These are phyloP conservation scores for Alfaro cultratus DNA, from an alignment of 2,797 vertebrate species.

Conservation along the genomic window DNA sequence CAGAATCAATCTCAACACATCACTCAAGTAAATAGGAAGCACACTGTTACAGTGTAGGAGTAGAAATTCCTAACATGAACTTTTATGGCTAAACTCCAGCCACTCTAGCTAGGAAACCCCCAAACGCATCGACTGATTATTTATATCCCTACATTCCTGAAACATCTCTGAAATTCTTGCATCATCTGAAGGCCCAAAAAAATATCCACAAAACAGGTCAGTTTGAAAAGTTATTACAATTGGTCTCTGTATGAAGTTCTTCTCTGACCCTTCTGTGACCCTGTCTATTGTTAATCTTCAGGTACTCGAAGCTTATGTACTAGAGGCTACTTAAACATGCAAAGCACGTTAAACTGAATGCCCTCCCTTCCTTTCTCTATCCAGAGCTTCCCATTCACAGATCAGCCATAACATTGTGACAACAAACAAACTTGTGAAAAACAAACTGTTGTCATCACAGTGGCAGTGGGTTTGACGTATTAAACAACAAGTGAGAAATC, in stretches of 20 bases:
- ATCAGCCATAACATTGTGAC: conserved; percentile 2
- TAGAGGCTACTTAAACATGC: conserved; percentile 21
- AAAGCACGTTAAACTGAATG: conserved; percentile 8
- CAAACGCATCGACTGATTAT: background rate
- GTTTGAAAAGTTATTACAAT: conserved; percentile 4
- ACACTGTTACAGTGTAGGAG: background rate
- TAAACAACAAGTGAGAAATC: background rate
- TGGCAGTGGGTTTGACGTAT: background rate
- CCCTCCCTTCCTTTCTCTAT: background rate
- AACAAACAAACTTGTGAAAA: background rate
- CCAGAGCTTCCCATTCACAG: conserved; percentile 9
- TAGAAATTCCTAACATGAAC: background rate
- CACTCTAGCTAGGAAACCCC: background rate
- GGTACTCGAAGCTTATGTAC: conserved; percentile 20
- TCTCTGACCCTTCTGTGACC: conserved; percentile 25
- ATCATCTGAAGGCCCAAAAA: background rate
- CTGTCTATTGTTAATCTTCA: conserved; percentile 15
- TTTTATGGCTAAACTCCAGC: background rate
- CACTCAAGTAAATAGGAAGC: background rate
- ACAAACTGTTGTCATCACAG: background rate
- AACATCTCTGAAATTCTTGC: conserved; percentile 4
- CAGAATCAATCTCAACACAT: background rate
- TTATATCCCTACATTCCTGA: background rate
- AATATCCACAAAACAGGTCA: conserved; percentile 3
- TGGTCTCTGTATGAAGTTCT: conserved; percentile 4